Percentiles rank a stretch among this genome's conserved stretches.
Conservation (phyloP, 2,888 invertebrate genomes). For the Orthosia gothica region DNA sequence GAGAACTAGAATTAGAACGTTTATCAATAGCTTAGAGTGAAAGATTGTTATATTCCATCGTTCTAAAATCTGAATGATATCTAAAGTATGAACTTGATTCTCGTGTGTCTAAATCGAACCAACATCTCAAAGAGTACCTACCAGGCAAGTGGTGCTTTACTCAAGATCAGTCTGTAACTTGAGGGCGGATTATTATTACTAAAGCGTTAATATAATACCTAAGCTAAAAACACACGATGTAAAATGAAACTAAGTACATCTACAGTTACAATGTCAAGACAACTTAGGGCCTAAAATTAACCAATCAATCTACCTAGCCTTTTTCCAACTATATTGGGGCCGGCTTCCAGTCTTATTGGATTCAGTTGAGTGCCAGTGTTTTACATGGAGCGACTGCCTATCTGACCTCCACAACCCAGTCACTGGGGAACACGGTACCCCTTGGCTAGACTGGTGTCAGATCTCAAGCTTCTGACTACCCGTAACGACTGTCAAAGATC, state of each 20-base stretch:
- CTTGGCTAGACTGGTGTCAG: too few species aligned
- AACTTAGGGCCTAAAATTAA: conserved; percentile 29
- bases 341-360: too few species aligned
- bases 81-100: conserved; percentile 1
- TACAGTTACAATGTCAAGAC: conserved; percentile 9
- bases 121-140: background rate
- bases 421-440: too few species aligned
- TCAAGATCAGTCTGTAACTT: conserved; percentile 1
- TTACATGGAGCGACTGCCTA: too few species aligned
- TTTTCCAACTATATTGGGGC: too few species aligned
- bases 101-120: conserved; percentile 16
- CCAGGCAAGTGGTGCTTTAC: background rate
- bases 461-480: too few species aligned
- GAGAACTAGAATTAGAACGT: too few species aligned
- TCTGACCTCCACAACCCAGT: too few species aligned
- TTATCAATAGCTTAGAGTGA: background rate
- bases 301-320: background rate
- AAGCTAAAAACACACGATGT: background rate
- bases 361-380: too few species aligned
- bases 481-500: too few species aligned
- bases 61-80: background rate
- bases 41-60: background rate
- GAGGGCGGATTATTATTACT: conserved; percentile 4
- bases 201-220: background rate
- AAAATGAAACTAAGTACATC: conserved; percentile 14